phyloP scores from a whole-genome alignment of 2,888 invertebrate species.

The Sesia apiformis region DNA sequence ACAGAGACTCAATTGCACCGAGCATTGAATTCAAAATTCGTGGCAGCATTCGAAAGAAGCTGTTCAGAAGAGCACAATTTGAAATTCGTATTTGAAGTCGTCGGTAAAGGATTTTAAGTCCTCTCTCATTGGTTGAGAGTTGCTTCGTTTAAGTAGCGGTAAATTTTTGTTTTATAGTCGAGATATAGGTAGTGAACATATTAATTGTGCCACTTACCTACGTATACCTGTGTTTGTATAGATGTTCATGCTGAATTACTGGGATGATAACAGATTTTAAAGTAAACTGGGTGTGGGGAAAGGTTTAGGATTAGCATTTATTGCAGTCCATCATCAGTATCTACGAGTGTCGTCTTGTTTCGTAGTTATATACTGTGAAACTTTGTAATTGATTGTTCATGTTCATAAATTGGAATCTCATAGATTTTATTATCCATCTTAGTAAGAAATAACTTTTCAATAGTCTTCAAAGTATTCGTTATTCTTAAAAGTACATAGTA shows the following conservation, averaged over 20 bases:
- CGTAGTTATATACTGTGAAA: no score
- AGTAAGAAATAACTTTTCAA: no score
- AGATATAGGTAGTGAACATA: constrained; percentile 56
- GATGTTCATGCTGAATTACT: constrained; percentile 20
- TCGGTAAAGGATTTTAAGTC: constrained; percentile 69
- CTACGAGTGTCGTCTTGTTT: no score
- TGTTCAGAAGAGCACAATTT: constrained; percentile 61
- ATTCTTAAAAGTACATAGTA: no score
- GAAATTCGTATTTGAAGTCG: constrained; percentile 68
- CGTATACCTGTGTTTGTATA: constrained; percentile 24
- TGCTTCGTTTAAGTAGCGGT: constrained; percentile 61
- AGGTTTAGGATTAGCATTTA: background rate
- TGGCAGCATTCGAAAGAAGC: constrained; percentile 32
- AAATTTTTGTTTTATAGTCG: constrained; percentile 57
- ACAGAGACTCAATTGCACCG: constrained; percentile 38
- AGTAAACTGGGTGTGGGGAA: constrained; percentile 19
- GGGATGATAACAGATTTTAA: constrained; percentile 36
- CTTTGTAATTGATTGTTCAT: no score
- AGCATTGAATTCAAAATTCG: constrained; percentile 40
- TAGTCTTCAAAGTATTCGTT: no score
- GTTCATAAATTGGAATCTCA: no score
- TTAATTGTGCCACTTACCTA: constrained; percentile 51
- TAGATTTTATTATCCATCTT: no score
- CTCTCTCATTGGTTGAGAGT: constrained; percentile 61
- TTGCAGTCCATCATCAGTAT: background rate